Percentiles rank a stretch among this genome's conserved stretches.
phyloP scores from a whole-genome alignment of 1,140 invertebrate species.

The Drosophila lowei region DNA sequence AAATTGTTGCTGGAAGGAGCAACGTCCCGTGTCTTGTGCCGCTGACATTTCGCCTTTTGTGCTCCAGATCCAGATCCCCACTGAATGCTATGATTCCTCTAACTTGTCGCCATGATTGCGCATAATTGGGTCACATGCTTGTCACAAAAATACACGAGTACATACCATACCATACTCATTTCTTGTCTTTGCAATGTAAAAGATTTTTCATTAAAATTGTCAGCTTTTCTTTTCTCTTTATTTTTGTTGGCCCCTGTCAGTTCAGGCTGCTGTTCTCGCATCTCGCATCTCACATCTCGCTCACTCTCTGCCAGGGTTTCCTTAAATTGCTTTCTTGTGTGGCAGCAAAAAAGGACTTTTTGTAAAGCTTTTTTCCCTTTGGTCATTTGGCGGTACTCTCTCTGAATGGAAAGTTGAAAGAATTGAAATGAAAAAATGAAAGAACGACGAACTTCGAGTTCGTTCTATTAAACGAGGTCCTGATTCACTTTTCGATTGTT shows the following conservation, averaged over 20 bases:
- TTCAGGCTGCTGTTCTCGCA: no score
- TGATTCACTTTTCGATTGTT: no score
- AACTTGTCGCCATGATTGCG: slow-evolving; percentile 65
- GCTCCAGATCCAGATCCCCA: slow-evolving; percentile 34
- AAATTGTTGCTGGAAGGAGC: slow-evolving; percentile 62
- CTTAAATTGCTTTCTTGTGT: slow-evolving; percentile 69
- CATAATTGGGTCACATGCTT: slow-evolving; percentile 79
- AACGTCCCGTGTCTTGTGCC: slow-evolving; percentile 65
- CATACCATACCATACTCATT: slow-evolving; percentile 1
- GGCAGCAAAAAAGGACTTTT: slow-evolving; percentile 38
- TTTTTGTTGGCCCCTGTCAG: slow-evolving; percentile 5
- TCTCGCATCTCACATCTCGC: no score
- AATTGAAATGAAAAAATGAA: no score
- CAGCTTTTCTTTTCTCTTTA: slow-evolving; percentile 46
- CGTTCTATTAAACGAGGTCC: no score
- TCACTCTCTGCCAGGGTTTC: slow-evolving; percentile 23
- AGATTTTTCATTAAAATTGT: slow-evolving; percentile 78
- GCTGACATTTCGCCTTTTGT: slow-evolving; percentile 72
- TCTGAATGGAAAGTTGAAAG: no score
- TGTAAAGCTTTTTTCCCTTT: slow-evolving; percentile 18
- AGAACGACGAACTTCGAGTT: no score
- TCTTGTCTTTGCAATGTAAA: slow-evolving; percentile 26
- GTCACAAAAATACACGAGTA: slow-evolving; percentile 56
- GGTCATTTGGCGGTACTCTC: slow-evolving; percentile 32
- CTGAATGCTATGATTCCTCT: slow-evolving; percentile 58